Evolutionary conservation across 2,888 invertebrate genomes (phyloP), one percentile per base, ranked within the genome.

Genomic region (Drosophila pseudotalamancana): DNA sequence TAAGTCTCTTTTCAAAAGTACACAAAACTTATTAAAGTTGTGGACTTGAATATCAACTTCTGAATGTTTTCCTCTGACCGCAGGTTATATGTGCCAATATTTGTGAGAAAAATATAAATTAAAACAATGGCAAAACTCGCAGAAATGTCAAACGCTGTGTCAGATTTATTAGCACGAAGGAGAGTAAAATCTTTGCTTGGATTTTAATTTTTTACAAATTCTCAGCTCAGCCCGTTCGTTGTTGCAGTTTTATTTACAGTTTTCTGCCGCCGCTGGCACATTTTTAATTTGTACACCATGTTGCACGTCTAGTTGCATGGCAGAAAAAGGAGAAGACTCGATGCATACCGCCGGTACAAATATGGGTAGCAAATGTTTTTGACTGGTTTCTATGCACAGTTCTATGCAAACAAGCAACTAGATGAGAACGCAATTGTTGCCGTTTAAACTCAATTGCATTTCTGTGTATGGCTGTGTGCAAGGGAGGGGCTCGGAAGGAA

Each of bases 201-300:
- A 25, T 29, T 56, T 43, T 25, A 18, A n/a, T n/a, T n/a, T 39
- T 60, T 37, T 8, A 29, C 55, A 60, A 46, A 40, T 19, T 60
- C 23, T 56, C 45, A 23, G 59, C 12, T 21, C 49, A 31, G 55
- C 40, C 31, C 29, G 54, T 27, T 72, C 56, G 68, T 45, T 50
- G 43, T 65, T 81, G 55, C 63, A 62, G 54, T 59, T 66, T 39
- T 48, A 65, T 55, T 50, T 64, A 39, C 27, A 46, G 48, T 68
- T 80, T 63, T 70, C 75, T 64, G 69, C 62, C 61, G 84, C 78
- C 72, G 57, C 64, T 67, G 76, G 81, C 73, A 61, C 64, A 70
- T 72, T 82, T 82, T 82, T 82, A 84, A 82, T 82, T 82, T 82
- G 84, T 70, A 59, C 73, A 67, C 69, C 77, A 80, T 79, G 80